Conservation (phyloP, 2,797 vertebrate genomes). For the Poliocrania exsul region DNA sequence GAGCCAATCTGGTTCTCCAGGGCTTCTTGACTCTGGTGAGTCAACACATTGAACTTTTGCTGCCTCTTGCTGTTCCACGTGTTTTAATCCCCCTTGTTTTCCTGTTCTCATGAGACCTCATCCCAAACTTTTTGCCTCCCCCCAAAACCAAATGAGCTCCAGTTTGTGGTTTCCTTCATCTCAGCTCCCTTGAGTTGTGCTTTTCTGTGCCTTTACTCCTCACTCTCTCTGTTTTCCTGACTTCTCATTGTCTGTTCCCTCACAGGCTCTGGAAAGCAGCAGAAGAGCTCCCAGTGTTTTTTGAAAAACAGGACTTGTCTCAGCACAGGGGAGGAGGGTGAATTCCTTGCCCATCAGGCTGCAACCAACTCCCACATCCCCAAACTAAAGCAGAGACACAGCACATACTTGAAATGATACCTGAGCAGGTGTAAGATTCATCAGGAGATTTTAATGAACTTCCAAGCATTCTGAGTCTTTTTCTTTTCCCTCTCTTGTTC, state of each 20-base stretch:
- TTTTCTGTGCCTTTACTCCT: background rate
- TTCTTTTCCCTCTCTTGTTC: background rate
- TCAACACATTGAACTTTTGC: background rate
- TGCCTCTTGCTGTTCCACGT: background rate
- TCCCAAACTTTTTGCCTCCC: background rate
- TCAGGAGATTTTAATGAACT: background rate
- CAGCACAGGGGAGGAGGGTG: conserved; percentile 62
- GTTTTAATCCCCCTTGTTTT: background rate
- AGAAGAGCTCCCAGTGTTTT: conserved; percentile 81
- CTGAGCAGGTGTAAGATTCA: background rate
- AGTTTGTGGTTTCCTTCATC: background rate
- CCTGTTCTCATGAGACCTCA: background rate
- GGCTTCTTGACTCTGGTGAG: background rate
- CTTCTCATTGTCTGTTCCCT: background rate
- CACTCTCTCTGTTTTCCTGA: background rate
- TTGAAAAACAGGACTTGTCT: conserved; percentile 76
- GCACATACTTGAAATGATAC: conserved; percentile 63
- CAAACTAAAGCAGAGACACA: conserved; percentile 74
- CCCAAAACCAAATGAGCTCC: background rate
- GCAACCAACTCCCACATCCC: conserved; percentile 78
- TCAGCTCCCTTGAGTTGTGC: background rate
- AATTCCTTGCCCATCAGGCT: conserved; percentile 74
- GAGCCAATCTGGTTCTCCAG: background rate
- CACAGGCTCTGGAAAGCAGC: conserved; percentile 80
- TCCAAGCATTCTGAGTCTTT: background rate